These are phyloP conservation scores for Oreochromis spilurus DNA, from an alignment of 2,113 vertebrate genomes.

Conservation along the genomic window DNA sequence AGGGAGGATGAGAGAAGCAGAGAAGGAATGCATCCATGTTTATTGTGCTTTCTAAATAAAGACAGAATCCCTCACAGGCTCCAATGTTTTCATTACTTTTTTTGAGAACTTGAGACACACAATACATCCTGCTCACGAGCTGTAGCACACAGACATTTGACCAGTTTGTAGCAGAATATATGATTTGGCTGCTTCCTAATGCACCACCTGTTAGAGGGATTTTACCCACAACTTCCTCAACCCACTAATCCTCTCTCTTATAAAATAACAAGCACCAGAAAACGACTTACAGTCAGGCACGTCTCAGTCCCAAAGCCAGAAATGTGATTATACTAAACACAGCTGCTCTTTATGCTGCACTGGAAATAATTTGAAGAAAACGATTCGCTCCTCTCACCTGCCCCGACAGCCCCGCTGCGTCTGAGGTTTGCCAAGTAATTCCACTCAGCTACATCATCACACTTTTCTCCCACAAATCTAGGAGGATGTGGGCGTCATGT, in stretches of 20 bases:
- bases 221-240: neutral
- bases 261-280: neutral
- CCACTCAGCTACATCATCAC: slow-evolving; percentile 51
- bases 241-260: neutral
- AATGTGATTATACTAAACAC: neutral
- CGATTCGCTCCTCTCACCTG: neutral
- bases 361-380: neutral
- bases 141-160: neutral
- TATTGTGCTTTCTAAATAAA: slow-evolving; percentile 50
- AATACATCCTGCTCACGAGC: neutral
- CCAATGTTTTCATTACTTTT: slow-evolving; percentile 13
- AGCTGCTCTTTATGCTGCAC: neutral
- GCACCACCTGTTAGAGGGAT: slow-evolving; percentile 24
- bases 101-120: neutral
- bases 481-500: slow-evolving; percentile 63
- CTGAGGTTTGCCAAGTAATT: slow-evolving; percentile 14
- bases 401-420: neutral
- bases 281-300: neutral
- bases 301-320: neutral
- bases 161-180: neutral
- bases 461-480: slow-evolving; percentile 43
- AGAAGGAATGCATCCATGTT: slow-evolving; percentile 42
- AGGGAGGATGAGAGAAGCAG: neutral
- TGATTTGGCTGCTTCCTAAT: neutral
- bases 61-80: slow-evolving; percentile 11